Evolutionary conservation across 2,797 vertebrate genomes (phyloP).

Genomic region (Cuculus canorus): DNA sequence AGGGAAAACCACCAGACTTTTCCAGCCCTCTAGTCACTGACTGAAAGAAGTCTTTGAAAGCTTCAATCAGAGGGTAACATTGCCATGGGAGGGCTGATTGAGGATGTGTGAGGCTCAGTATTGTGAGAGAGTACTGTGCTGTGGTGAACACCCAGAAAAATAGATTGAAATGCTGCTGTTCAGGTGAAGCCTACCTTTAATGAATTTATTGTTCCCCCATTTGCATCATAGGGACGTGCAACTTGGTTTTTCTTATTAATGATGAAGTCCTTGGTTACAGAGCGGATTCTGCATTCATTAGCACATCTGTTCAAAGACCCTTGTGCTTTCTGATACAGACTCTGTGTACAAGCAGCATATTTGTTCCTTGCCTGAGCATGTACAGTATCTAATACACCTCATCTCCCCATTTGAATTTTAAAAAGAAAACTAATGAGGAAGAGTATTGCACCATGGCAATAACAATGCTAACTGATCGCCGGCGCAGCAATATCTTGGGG

Average conservation of each 20-base stretch:
- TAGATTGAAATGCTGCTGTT: neutral
- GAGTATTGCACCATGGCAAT: neutral
- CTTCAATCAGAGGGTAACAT: neutral
- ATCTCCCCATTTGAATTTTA: neutral
- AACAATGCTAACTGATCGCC: neutral
- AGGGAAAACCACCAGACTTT: neutral
- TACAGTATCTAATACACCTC: neutral
- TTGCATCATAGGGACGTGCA: neutral
- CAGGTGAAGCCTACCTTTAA: fast-evolving
- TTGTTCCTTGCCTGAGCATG: neutral
- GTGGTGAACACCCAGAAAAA: neutral
- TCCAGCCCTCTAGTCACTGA: neutral
- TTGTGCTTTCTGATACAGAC: neutral
- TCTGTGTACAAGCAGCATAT: fast-evolving
- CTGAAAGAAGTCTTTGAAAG: conserved; percentile 17
- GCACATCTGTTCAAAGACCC: neutral
- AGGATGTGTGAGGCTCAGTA: neutral
- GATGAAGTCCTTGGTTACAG: neutral
- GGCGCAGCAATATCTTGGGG: neutral
- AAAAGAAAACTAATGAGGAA: conserved; percentile 24
- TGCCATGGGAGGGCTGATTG: neutral
- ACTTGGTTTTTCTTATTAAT: neutral
- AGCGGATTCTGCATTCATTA: neutral
- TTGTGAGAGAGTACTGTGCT: neutral
- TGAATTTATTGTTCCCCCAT: neutral